phyloP scores from a whole-genome alignment of 2,113 vertebrate species.

The Callocephalon fimbriatum region DNA sequence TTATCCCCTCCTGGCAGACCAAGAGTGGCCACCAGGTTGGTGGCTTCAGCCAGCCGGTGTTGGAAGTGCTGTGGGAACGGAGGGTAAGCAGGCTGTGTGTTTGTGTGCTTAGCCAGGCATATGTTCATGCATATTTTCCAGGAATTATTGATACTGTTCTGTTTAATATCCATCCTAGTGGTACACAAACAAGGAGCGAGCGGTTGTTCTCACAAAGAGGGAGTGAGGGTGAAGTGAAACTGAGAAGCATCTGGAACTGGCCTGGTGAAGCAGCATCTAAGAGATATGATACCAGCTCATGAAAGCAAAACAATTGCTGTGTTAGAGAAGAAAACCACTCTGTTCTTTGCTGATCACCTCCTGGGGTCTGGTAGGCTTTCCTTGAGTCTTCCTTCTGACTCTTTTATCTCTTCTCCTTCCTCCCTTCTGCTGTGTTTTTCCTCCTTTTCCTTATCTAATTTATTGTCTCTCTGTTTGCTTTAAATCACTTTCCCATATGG shows the following conservation, averaged over 20 bases:
- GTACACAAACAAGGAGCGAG: conserved; percentile 19
- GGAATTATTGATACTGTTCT: conserved; percentile 59
- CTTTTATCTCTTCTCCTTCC: conserved; percentile 16
- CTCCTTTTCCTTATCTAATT: conserved; percentile 26
- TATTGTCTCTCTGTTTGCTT: conserved; percentile 31
- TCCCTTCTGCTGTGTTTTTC: not conserved
- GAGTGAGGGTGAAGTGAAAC: conserved; percentile 43
- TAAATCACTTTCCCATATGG: conserved; percentile 18
- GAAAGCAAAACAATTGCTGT: conserved; percentile 24
- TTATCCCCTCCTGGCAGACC: not conserved
- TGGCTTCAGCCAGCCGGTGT: not conserved
- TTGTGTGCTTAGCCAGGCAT: not conserved
- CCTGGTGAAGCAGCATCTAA: conserved; percentile 30
- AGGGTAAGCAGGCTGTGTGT: not conserved
- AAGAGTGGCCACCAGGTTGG: not conserved
- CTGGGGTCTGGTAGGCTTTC: conserved; percentile 7
- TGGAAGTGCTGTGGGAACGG: not conserved
- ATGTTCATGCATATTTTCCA: not conserved
- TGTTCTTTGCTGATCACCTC: conserved; percentile 28
- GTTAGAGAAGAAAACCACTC: conserved; percentile 29
- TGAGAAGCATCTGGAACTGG: conserved; percentile 33
- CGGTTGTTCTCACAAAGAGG: not conserved
- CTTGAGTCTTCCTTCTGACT: not conserved
- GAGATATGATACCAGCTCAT: conserved; percentile 47
- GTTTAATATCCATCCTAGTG: conserved; percentile 53